Conservation (phyloP, 2,888 invertebrate genomes). For the Helicoverpa assulta region DNA sequence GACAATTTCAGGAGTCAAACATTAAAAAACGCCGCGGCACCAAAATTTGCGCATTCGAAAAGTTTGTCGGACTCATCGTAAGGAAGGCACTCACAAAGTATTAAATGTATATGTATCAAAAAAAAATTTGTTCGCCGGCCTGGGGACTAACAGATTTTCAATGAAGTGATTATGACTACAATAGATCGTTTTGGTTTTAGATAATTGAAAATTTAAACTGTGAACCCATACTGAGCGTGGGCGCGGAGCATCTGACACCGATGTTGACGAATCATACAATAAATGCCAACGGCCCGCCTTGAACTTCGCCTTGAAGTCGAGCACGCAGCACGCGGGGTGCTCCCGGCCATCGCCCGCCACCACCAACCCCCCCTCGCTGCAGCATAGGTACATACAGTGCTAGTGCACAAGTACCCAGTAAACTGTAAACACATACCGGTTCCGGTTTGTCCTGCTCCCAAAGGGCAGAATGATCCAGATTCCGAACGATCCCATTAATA, state of each 20-base stretch:
- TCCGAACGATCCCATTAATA: constrained; percentile 55
- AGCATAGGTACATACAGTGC: constrained; percentile 63
- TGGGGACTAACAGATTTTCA: constrained; percentile 22
- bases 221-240: constrained; percentile 61
- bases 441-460: constrained; percentile 73
- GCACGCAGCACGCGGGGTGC: constrained; percentile 74
- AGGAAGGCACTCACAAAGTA: too few relatives aligned
- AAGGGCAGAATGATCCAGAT: constrained; percentile 80
- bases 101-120: too few relatives aligned
- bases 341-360: constrained; percentile 69
- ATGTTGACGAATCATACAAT: constrained; percentile 84
- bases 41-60: too few relatives aligned
- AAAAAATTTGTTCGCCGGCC: too few relatives aligned
- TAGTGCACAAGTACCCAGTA: constrained; percentile 67
- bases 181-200: constrained; percentile 50
- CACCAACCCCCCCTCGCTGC: constrained; percentile 64
- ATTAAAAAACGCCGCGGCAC: too few relatives aligned
- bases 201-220: constrained; percentile 61
- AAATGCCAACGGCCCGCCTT: constrained; percentile 89
- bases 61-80: too few relatives aligned
- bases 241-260: constrained; percentile 63
- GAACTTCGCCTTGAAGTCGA: constrained; percentile 82
- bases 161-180: constrained; percentile 41
- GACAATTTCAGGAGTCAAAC: too few relatives aligned
- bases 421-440: constrained; percentile 82